Evolutionary conservation across 2,888 invertebrate genomes (phyloP), one percentile per base, ranked within the genome.

Genomic region (Nezara viridula): DNA sequence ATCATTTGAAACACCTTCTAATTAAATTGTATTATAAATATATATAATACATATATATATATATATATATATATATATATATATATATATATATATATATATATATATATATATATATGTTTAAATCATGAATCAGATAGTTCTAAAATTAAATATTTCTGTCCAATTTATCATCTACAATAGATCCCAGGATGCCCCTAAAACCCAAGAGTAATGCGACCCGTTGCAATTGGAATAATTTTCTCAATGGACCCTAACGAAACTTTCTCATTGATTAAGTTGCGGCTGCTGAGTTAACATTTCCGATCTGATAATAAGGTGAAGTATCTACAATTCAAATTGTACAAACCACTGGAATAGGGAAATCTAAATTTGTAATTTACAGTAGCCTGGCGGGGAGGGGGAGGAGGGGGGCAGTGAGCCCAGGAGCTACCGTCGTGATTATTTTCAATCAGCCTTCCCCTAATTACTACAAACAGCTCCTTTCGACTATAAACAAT

Each of bases 341-440:
- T 81, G 81, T 81, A 81, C 81, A 44, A 81, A 81, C 81, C 81
- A n/a, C 81, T n/a, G n/a, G 81, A 81, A 81, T 47, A 47, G 81
- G 81, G 81, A 55, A 86, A 86, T 86, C 55, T 86, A 86, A 86
- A 86, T 86, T 86, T 86, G 52, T 86, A 86, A 86, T 86, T 86
- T 86, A 52, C 55, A 86, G 86, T 86, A 86, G 86, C 32, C n/a
- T 60, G 37, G 52, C 0, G 21, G n/a, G 50, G 40, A 32, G 52
- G 16, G 32, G 2, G 86, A 32, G 49, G 16, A 27, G 2, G 86
- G 16, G 27, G 55, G 37, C 55, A 86, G 49, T 86, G 19, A n/a
- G 49, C 40, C 55, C n/a, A 55, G 86, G 55, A 86, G 60, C 55
- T 86, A 12, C 12, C 12, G 24, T 32, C 60, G 52, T 86, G 86